Base-by-base conservation (phyloP, 2,888 invertebrate species). In the Hirtodrosophila duncani region DNA sequence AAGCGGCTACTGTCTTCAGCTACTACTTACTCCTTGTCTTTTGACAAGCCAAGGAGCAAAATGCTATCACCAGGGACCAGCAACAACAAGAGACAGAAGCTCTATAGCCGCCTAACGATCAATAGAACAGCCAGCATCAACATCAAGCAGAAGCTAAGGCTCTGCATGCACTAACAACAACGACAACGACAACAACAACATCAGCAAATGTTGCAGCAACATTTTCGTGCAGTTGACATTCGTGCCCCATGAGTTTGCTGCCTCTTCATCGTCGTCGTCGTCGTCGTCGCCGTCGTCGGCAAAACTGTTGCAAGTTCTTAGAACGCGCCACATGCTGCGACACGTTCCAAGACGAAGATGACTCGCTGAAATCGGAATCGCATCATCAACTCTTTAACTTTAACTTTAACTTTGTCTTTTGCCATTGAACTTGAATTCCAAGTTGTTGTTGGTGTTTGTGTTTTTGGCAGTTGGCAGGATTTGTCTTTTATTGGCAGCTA, bases 151-250 rank as follows among this genome's bases (percentile, higher is more conserved):
- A 50, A 49, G 37, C 36, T 36, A 7, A 51, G 60, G 9, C 41
- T 38, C 20, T 30, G 36, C 33, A 24, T 20, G 27, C 38, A 34
- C 34, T 13, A 46, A 11, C 68, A 26, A 26, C 55, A 58, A 11
- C 42, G 58, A 50, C 51, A 51, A 30, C 48, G 27, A 46, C 56
- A 41, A 13, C 21, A 41, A n/a, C 36, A 49, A 14, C 36, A 36
- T 10, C 51, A 57, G 20, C 41, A 52, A 31, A 51, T 51, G 53
- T 58, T 65, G 59, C 60, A 53, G 65, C 64, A 58, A 63, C 74
- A 77, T 74, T 80, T 80, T 80, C 81, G 72, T 80, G 72, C 80
- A 72, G 72, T 72, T 72, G 80, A 80, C 80, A 72, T 72, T 72
- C 72, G 72, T 72, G 72, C 72, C 80, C n/a, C n/a, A n/a, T n/a